Conservation (phyloP, 2,113 vertebrate genomes). For the Bubo blakistoni region DNA sequence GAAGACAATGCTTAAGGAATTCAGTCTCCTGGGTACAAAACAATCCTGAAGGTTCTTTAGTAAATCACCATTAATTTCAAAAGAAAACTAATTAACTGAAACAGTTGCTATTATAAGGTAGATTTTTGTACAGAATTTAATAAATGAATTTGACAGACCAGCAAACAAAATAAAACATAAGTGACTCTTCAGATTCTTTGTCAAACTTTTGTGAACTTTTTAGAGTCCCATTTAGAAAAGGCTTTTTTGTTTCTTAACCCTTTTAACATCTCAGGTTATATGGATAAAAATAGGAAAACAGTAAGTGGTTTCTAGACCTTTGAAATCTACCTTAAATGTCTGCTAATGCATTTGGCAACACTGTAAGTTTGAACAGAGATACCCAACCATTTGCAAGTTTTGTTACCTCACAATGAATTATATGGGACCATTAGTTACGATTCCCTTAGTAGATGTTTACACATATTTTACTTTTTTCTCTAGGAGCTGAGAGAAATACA, state of each 20-base stretch:
- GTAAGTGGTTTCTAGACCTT: neutral
- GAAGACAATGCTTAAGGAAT: neutral
- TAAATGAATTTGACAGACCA: neutral
- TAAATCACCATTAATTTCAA: neutral
- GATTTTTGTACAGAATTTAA: neutral
- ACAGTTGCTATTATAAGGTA: neutral
- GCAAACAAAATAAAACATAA: neutral
- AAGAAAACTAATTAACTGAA: neutral
- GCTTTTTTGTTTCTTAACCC: neutral
- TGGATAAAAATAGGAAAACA: neutral
- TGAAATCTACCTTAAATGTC: neutral
- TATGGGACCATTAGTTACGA: neutral
- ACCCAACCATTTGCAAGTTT: neutral
- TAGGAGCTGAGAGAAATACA: slow-evolving; percentile 96
- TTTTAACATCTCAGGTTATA: neutral
- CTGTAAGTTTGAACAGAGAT: neutral
- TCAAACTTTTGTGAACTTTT: neutral
- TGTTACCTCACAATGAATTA: neutral
- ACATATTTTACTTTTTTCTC: slow-evolving; percentile 10
- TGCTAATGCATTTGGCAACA: neutral
- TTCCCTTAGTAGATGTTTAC: neutral
- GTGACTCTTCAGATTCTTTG: neutral
- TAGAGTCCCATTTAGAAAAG: neutral
- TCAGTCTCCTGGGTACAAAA: neutral
- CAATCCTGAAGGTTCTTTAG: neutral